Evolutionary conservation across 2,113 vertebrate species (phyloP).

Genomic region (Melanocharis versteri): DNA sequence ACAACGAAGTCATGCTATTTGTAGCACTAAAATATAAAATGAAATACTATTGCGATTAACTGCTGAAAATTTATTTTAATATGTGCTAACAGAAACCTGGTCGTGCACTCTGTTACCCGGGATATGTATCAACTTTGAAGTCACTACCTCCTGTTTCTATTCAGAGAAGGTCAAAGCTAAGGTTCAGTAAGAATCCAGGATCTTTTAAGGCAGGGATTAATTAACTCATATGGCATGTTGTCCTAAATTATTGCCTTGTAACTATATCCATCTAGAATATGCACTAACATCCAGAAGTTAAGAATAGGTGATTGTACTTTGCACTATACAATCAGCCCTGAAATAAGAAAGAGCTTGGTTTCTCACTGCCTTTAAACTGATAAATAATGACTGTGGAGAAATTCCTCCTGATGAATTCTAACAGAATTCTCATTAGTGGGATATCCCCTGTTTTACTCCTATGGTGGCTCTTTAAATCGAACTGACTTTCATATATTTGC

Average conservation of each 20-base stretch:
- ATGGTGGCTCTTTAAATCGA: background rate
- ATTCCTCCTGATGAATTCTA: background rate
- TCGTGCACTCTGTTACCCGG: background rate
- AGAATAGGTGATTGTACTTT: background rate
- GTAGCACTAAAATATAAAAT: background rate
- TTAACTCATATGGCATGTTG: background rate
- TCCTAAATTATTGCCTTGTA: background rate
- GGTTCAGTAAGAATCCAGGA: background rate
- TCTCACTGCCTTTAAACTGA: background rate
- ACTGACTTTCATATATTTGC: background rate
- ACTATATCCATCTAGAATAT: background rate
- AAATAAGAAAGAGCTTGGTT: background rate
- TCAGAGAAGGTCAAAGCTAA: background rate
- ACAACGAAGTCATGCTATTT: background rate
- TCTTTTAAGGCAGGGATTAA: background rate
- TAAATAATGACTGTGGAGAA: background rate
- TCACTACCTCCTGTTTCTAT: background rate
- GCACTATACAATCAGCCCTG: background rate
- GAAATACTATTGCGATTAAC: background rate
- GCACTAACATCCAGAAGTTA: background rate
- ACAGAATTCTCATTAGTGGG: background rate
- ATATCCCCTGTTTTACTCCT: background rate
- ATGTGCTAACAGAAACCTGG: background rate
- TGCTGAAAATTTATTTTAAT: background rate
- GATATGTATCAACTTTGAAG: background rate